phyloP scores from a whole-genome alignment of 2,797 vertebrate species.

The Staurois parvus region DNA sequence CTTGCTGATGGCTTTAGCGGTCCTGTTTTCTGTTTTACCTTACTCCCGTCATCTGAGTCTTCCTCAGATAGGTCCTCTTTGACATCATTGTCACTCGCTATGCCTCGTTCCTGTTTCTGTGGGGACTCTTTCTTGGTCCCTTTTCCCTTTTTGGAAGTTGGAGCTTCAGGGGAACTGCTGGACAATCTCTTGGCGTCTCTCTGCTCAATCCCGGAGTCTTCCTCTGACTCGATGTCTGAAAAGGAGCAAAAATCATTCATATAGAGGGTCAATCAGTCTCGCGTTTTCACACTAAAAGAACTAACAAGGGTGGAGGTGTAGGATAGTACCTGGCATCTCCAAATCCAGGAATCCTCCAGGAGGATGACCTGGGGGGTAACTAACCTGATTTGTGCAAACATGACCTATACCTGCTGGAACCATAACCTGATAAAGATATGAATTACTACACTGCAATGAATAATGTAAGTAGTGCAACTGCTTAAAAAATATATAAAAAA shows the following conservation, averaged over 20 bases:
- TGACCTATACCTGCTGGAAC: too few relatives aligned
- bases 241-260: neutral
- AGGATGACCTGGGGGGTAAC: too few relatives aligned
- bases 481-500: too few relatives aligned
- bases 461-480: too few relatives aligned
- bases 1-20: neutral
- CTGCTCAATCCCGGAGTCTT: slow-evolving; percentile 58
- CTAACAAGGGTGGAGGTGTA: too few relatives aligned
- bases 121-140: neutral
- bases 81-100: neutral
- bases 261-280: neutral
- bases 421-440: too few relatives aligned
- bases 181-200: slow-evolving; percentile 41
- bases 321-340: too few relatives aligned
- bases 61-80: neutral
- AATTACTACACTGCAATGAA: too few relatives aligned
- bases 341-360: too few relatives aligned
- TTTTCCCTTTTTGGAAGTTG: neutral
- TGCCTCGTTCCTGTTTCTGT: neutral
- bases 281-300: too few relatives aligned
- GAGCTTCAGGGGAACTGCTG: slow-evolving; percentile 37
- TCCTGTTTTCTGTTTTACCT: neutral
- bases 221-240: slow-evolving; percentile 35
- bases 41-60: neutral
- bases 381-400: too few relatives aligned